phyloP scores from a whole-genome alignment of 2,797 vertebrate species.

The Centroberyx gerrardi region DNA sequence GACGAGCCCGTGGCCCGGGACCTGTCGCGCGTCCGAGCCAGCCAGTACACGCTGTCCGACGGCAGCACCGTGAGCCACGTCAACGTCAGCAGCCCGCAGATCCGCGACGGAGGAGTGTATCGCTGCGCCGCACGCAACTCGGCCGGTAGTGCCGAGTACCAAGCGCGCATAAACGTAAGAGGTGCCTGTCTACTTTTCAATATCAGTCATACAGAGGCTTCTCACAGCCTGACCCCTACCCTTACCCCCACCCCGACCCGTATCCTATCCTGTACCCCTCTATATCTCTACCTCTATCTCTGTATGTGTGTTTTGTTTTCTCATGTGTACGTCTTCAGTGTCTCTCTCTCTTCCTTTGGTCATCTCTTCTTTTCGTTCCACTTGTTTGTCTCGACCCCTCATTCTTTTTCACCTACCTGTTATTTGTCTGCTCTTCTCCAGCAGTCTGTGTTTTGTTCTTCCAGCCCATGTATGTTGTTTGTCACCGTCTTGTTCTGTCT shows the following conservation, averaged over 20 bases:
- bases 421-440: slow-evolving; percentile 21
- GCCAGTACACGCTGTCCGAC: slow-evolving; percentile 96
- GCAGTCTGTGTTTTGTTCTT: slow-evolving; percentile 27
- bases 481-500: slow-evolving; percentile 31
- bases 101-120: slow-evolving; percentile 98
- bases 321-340: slow-evolving; percentile 26
- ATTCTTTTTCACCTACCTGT: slow-evolving; percentile 12
- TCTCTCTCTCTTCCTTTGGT: slow-evolving; percentile 23
- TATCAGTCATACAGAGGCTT: slow-evolving; percentile 95
- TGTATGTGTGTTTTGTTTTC: slow-evolving; percentile 44
- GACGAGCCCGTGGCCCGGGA: slow-evolving; percentile 95
- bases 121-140: slow-evolving; percentile 99
- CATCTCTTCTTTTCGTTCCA: slow-evolving; percentile 16
- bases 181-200: slow-evolving; percentile 99
- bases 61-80: slow-evolving; percentile 97
- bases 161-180: slow-evolving; percentile 99
- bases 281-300: slow-evolving; percentile 61
- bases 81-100: slow-evolving; percentile 96
- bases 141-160: slow-evolving; percentile 99
- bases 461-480: slow-evolving; percentile 9
- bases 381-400: slow-evolving; percentile 41
- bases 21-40: slow-evolving; percentile 89
- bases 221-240: slow-evolving; percentile 79
- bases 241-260: slow-evolving; percentile 61
- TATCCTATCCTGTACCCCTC: slow-evolving; percentile 59